Base-by-base conservation (phyloP, 1,140 invertebrate species). In the Colletes gigas region DNA sequence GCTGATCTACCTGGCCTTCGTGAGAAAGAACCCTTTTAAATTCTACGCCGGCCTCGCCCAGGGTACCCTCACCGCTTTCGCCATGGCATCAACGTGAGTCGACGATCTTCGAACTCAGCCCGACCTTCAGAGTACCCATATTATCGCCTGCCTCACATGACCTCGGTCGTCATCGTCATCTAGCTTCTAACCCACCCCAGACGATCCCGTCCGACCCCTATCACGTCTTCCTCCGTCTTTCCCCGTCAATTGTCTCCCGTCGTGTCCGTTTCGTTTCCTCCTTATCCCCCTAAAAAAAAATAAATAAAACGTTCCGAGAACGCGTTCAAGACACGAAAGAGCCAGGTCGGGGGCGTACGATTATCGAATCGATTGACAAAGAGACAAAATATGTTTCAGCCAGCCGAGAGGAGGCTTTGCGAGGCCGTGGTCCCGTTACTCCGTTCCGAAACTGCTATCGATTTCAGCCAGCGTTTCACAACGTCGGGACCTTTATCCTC, bases 11-110 rank as follows among this genome's bases (percentile, higher is more conserved):
- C 96, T 98, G 90, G 89, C 97, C 73, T 94, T 98, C 85, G 95
- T 98, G 50, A 94, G 96, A 81, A 96, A 96, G 91, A 99, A 99
- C 93, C 98, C 98, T 4, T 97, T 97, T 93, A 96, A 95, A 89
- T 98, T 98, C 93, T 97, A 98, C 92, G 95, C 95, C 89, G 96
- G 96, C 79, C 95, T 98, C 74, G 95, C 97, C 73, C 97, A 98
- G 90, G 96, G 97, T 69, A 97, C 97, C 91, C 94, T 99, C 57
- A 98, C 98, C 77, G 97, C 97, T 65, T 97, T 98, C 92, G 98
- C 98, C 81, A 98, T 98, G 76, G 97, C 98, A 88, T 99, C 98
- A 91, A 98, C 97, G 97, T 98, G 95, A 96, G 96, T 94, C 88
- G 86, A 89, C 90, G 90, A 92, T 86, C 90, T 91, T 91, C 89